These are phyloP conservation scores for Drosophila watanabei DNA, from an alignment of 1,140 invertebrate species.

Conservation along the genomic window DNA sequence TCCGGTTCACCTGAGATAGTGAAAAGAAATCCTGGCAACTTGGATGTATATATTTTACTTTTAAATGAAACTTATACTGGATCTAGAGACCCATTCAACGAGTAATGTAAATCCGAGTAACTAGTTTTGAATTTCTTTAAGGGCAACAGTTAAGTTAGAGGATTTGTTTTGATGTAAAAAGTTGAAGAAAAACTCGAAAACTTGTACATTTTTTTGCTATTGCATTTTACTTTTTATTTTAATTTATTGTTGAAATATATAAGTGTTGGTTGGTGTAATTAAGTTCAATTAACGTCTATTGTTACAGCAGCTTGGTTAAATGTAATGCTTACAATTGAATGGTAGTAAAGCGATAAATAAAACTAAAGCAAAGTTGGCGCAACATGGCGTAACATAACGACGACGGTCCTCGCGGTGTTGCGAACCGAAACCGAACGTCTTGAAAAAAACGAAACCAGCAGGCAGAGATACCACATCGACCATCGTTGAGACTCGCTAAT, in stretches of 20 bases:
- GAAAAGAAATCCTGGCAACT: too few relatives aligned
- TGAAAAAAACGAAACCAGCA: conserved; percentile 4
- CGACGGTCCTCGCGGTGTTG: not conserved
- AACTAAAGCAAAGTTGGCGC: conserved; percentile 16
- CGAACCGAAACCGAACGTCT: not conserved
- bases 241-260: conserved; percentile 32
- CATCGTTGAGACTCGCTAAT: not conserved
- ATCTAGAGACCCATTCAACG: too few relatives aligned
- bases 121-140: not conserved
- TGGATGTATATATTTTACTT: not conserved
- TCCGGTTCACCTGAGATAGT: not conserved
- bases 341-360: conserved; percentile 34
- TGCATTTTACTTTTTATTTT: conserved; percentile 26
- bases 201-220: conserved; percentile 2
- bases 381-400: not conserved
- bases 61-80: not conserved
- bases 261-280: conserved; percentile 29
- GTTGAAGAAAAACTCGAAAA: not conserved
- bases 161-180: not conserved
- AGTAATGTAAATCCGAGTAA: too few relatives aligned
- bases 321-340: conserved; percentile 39
- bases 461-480: not conserved
- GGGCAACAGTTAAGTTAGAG: not conserved
- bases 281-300: conserved; percentile 43
- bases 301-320: conserved; percentile 36